phyloP scores from a whole-genome alignment of 2,113 vertebrate species.

The Sylvia atricapilla region DNA sequence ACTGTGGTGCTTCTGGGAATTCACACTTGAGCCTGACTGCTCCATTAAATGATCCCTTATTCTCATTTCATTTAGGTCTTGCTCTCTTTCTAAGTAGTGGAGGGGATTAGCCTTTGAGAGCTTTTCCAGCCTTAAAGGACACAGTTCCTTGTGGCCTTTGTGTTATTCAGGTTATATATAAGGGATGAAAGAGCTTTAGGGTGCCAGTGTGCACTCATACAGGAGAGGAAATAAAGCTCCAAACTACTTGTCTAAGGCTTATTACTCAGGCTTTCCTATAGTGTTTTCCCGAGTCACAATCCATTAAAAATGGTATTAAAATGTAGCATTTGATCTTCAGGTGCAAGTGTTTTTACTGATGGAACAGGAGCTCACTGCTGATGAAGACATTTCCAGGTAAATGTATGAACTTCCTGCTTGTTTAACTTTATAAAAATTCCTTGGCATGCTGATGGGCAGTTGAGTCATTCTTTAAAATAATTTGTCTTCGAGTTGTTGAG shows the following conservation, averaged over 20 bases:
- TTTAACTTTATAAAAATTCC: background rate
- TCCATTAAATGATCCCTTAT: background rate
- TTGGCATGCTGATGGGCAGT: background rate
- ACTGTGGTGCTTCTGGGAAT: background rate
- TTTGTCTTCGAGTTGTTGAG: background rate
- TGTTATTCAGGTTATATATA: background rate
- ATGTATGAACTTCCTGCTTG: background rate
- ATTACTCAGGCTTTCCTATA: background rate
- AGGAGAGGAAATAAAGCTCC: background rate
- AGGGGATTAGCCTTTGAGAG: background rate
- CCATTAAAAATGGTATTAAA: background rate
- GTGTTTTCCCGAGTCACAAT: background rate
- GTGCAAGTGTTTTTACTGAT: slow-evolving; percentile 90
- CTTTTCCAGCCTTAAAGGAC: background rate
- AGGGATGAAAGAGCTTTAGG: background rate
- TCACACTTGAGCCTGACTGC: background rate
- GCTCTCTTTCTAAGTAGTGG: background rate
- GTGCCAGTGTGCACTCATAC: background rate
- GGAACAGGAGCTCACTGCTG: slow-evolving; percentile 91
- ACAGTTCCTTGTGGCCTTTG: background rate
- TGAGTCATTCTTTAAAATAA: background rate
- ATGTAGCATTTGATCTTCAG: slow-evolving; percentile 63
- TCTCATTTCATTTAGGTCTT: background rate
- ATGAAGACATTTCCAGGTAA: slow-evolving; percentile 98
- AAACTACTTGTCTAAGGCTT: background rate